Conservation (phyloP, 1,140 invertebrate species). For the Kradibia gibbosae region DNA sequence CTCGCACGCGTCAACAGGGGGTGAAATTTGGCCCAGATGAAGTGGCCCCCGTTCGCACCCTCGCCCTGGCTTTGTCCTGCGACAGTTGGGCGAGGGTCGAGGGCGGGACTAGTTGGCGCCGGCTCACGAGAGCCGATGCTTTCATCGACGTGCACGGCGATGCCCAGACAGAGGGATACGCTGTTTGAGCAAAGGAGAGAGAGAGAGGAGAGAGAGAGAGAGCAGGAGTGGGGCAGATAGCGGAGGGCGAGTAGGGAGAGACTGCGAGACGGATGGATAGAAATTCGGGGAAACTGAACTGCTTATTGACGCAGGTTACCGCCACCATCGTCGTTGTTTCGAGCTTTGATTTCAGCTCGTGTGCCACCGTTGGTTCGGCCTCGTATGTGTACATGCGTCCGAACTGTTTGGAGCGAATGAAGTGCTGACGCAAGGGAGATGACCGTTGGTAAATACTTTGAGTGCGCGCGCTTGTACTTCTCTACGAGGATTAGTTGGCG, state of each 20-base stretch:
- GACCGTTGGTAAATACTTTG: constrained; percentile 12
- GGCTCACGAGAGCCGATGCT: neutral
- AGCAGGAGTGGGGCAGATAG: neutral
- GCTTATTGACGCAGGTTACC: neutral
- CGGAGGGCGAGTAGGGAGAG: too few relatives aligned
- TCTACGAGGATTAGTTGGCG: constrained; percentile 2
- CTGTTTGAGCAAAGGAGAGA: neutral
- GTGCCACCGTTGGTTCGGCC: neutral
- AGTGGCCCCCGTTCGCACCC: neutral
- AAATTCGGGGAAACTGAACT: neutral
- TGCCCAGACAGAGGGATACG: neutral
- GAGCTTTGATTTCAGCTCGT: constrained; percentile 4
- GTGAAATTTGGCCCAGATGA: neutral
- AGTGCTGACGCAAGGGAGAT: constrained; percentile 4
- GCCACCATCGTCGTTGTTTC: neutral
- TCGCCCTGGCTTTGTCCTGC: neutral
- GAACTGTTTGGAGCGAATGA: neutral
- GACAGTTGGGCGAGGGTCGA: neutral
- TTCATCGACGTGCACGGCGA: neutral
- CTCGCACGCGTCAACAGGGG: neutral
- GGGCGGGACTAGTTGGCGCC: constrained; percentile 15
- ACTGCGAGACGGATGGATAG: too few relatives aligned
- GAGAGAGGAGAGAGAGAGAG: neutral
- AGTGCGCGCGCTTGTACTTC: neutral
- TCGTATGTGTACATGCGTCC: neutral